Evolutionary conservation across 1,140 invertebrate genomes (phyloP).

Genomic region (Potamilus streckersoni): DNA sequence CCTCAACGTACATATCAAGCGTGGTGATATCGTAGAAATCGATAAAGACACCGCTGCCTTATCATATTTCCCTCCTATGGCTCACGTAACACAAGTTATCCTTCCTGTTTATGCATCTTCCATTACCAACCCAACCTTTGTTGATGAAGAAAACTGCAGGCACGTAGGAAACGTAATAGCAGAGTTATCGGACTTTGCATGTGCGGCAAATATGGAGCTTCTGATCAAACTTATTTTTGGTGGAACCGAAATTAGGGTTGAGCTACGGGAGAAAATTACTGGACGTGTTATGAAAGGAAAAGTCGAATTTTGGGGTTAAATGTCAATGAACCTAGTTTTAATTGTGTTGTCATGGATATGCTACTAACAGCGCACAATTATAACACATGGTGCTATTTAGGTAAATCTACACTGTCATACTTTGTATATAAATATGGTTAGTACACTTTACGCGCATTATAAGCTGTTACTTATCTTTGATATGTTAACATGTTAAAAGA

Average conservation of each 20-base stretch:
- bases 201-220: not conserved
- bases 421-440: too few species aligned
- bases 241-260: constrained; percentile 8
- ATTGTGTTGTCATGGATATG: too few species aligned
- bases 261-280: too few species aligned
- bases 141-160: constrained; percentile 9
- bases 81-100: constrained; percentile 9
- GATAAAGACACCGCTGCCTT: not conserved
- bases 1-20: constrained; percentile 18
- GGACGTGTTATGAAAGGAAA: too few species aligned
- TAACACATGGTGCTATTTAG: too few species aligned
- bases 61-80: constrained; percentile 5
- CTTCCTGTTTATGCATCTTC: constrained; percentile 8
- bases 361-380: too few species aligned
- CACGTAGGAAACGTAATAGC: constrained; percentile 2
- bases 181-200: not conserved
- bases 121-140: constrained; percentile 2
- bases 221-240: constrained; percentile 17
- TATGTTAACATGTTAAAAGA: too few species aligned
- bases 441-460: too few species aligned
- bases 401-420: too few species aligned
- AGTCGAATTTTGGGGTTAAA: too few species aligned
- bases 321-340: too few species aligned
- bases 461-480: too few species aligned
- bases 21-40: constrained; percentile 11